Evolutionary conservation across 2,797 vertebrate species (phyloP).

Genomic region (Pygocentrus nattereri): DNA sequence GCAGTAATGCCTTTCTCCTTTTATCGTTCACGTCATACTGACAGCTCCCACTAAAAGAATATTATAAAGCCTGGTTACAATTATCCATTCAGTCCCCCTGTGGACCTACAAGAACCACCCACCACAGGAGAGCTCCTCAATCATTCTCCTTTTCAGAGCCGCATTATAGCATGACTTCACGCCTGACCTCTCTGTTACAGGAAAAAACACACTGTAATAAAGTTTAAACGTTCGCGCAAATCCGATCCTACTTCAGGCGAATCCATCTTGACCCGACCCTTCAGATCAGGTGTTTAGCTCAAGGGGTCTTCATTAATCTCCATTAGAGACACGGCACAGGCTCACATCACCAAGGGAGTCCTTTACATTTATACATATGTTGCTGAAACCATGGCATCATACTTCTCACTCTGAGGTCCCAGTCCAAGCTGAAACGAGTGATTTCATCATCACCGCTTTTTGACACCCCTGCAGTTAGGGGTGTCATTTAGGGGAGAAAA

Average conservation of each 20-base stretch:
- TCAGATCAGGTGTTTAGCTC: slow-evolving; percentile 50
- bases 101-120: slow-evolving; percentile 9
- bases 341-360: slow-evolving; percentile 30
- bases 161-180: slow-evolving; percentile 30
- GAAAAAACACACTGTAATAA: slow-evolving; percentile 42
- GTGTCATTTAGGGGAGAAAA: slow-evolving; percentile 48
- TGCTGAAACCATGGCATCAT: slow-evolving; percentile 49
- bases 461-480: slow-evolving; percentile 38
- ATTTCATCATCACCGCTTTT: slow-evolving; percentile 20
- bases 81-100: background rate
- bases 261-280: slow-evolving; percentile 26
- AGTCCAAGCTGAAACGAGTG: slow-evolving; percentile 29
- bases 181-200: background rate
- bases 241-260: slow-evolving; percentile 39
- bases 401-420: slow-evolving; percentile 43
- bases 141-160: slow-evolving; percentile 28
- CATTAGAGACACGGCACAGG: slow-evolving; percentile 42
- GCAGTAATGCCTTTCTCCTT: background rate
- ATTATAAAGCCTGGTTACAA: slow-evolving; percentile 28
- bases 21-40: background rate
- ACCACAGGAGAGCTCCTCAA: slow-evolving; percentile 30
- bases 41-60: slow-evolving; percentile 17
- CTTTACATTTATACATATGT: slow-evolving; percentile 52
- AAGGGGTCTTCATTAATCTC: slow-evolving; percentile 62
- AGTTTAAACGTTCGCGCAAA: slow-evolving; percentile 50